phyloP scores from a whole-genome alignment of 2,113 vertebrate genomes.

The Pseudolaguvia tuberculata region DNA sequence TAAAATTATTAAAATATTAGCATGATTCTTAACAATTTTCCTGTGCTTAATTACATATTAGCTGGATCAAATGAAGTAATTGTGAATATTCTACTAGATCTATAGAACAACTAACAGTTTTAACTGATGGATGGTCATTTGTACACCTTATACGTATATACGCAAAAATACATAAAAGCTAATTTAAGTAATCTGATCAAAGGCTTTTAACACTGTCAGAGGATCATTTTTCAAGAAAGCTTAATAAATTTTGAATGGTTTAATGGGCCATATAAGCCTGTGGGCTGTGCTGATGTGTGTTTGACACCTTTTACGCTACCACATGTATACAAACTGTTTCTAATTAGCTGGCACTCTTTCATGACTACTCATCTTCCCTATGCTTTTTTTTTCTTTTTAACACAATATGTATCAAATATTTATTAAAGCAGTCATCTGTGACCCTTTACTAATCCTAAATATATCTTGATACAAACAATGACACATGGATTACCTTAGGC shows the following conservation, averaged over 20 bases:
- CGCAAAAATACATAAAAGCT: not conserved
- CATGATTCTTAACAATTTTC: not conserved
- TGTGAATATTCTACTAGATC: not conserved
- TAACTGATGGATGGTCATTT: not conserved
- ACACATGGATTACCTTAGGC: not conserved
- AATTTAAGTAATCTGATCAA: constrained; percentile 4
- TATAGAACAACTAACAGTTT: not conserved
- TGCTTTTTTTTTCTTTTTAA: constrained; percentile 32
- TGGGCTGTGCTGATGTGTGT: constrained; percentile 34
- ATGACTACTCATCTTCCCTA: constrained; percentile 19
- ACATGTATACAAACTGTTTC: constrained; percentile 44
- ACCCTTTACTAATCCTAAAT: not conserved
- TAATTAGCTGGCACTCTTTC: constrained; percentile 43
- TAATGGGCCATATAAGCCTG: constrained; percentile 30
- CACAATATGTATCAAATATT: constrained; percentile 36
- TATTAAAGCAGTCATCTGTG: constrained; percentile 34
- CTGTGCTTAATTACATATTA: not conserved
- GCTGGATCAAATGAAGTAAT: not conserved
- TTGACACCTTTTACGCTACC: constrained; percentile 48
- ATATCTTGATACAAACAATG: not conserved
- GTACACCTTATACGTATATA: not conserved
- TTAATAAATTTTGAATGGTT: constrained; percentile 47
- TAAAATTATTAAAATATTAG: not conserved
- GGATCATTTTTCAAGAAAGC: constrained; percentile 25
- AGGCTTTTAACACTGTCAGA: constrained; percentile 24